A percentile compares a stretch with the other conserved stretches of the same genome.
phyloP scores from a whole-genome alignment of 2,888 invertebrate species.

The Furcula furcula region DNA sequence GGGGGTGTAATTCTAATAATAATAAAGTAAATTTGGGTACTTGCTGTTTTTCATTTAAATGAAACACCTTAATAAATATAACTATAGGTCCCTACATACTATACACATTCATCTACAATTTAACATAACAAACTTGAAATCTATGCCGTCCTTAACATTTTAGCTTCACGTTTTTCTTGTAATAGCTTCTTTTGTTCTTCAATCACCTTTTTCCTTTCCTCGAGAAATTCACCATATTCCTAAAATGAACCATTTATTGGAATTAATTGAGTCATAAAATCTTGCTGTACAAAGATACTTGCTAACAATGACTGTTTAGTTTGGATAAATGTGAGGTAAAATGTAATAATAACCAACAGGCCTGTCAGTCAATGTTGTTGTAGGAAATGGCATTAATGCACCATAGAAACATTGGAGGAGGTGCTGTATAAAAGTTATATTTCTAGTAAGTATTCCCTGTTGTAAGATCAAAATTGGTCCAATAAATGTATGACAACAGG shows the following conservation, averaged over 20 bases:
- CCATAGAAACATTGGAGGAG: too few species aligned
- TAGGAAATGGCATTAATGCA: too few species aligned
- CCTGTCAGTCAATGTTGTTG: too few species aligned
- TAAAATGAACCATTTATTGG: constrained; percentile 40
- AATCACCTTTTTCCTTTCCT: constrained; percentile 86
- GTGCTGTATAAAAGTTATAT: too few species aligned
- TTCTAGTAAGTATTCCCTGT: too few species aligned
- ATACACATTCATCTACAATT: constrained; percentile 24
- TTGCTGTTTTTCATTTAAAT: constrained; percentile 17
- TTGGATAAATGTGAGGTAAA: too few species aligned
- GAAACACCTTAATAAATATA: constrained; percentile 13
- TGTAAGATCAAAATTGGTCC: too few species aligned
- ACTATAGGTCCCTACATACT: constrained; percentile 19
- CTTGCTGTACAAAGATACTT: too few species aligned
- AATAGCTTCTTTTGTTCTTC: constrained; percentile 88
- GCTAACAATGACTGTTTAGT: too few species aligned
- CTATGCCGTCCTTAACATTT: constrained; percentile 91
- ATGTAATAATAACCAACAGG: too few species aligned
- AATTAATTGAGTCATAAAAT: too few species aligned
- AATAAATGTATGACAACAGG: too few species aligned
- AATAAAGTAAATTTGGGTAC: constrained; percentile 22
- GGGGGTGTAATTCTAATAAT: constrained; percentile 10
- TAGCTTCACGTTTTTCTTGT: constrained; percentile 93
- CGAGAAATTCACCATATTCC: constrained; percentile 91
- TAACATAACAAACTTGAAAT: constrained; percentile 3